Conservation (phyloP, 2,797 vertebrate genomes). For the Gallinago nigripennis region DNA sequence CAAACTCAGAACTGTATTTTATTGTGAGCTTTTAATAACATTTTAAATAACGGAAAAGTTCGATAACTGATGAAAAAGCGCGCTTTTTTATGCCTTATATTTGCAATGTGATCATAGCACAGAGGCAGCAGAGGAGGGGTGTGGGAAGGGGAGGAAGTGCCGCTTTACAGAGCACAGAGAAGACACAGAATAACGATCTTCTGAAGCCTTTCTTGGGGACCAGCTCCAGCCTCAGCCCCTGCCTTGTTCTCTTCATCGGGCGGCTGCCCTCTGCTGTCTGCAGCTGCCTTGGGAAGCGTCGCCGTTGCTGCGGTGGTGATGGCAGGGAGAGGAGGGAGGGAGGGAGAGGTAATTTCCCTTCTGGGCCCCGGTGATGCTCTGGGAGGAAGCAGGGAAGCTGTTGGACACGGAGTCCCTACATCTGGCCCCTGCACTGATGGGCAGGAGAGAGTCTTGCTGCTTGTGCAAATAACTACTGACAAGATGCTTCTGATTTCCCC, state of each 20-base stretch:
- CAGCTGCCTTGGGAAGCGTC: neutral
- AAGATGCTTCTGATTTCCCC: neutral
- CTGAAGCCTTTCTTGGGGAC: neutral
- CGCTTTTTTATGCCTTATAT: neutral
- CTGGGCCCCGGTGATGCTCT: neutral
- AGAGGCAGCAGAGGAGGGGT: neutral
- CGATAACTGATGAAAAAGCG: neutral
- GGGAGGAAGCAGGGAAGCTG: neutral
- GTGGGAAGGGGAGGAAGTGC: neutral
- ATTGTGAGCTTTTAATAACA: neutral
- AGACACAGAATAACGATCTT: neutral
- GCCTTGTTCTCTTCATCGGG: neutral
- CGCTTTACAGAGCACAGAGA: neutral
- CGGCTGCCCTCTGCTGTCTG: slow-evolving; percentile 71
- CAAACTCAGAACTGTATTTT: neutral
- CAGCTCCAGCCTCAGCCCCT: neutral
- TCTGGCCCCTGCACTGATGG: neutral
- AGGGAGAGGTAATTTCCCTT: neutral
- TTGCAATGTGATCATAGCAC: neutral
- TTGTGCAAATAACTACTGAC: neutral
- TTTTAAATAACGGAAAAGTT: neutral
- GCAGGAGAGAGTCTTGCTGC: neutral
- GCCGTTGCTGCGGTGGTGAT: neutral
- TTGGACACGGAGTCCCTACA: neutral
- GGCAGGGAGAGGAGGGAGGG: neutral